phyloP scores from a whole-genome alignment of 2,797 vertebrate species.

The Etheostoma nigrum region DNA sequence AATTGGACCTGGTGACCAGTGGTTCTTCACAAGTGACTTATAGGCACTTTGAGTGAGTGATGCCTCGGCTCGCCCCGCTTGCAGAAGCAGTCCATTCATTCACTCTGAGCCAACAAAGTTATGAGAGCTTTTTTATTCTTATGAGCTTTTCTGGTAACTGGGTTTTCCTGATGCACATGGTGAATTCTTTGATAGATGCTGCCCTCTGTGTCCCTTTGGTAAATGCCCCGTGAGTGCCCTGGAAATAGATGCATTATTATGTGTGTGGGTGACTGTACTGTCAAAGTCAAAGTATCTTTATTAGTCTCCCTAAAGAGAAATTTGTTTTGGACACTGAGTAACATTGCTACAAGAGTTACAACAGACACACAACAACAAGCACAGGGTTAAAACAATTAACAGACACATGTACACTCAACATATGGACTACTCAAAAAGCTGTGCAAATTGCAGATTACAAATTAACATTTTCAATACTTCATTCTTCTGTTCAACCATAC shows the following conservation, averaged over 20 bases:
- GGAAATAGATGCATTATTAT: constrained; percentile 80
- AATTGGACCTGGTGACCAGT: constrained; percentile 78
- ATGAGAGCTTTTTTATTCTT: constrained; percentile 83
- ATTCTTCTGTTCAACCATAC: too few relatives aligned
- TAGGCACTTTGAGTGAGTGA: constrained; percentile 82
- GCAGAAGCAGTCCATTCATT: constrained; percentile 75
- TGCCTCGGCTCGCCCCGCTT: constrained; percentile 56
- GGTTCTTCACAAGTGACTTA: constrained; percentile 80
- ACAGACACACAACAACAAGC: too few relatives aligned
- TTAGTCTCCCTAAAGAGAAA: too few relatives aligned
- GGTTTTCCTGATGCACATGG: constrained; percentile 78
- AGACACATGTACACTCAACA: too few relatives aligned
- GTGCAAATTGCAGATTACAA: too few relatives aligned
- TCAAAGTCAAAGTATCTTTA: too few relatives aligned
- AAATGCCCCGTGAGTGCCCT: constrained; percentile 74
- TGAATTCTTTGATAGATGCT: constrained; percentile 83
- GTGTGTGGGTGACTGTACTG: constrained; percentile 66
- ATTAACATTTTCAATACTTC: too few relatives aligned
- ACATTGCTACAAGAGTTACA: too few relatives aligned
- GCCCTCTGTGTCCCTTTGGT: constrained; percentile 77
- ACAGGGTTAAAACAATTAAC: too few relatives aligned
- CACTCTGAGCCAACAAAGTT: constrained; percentile 77
- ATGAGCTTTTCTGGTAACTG: constrained; percentile 81
- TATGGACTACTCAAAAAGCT: too few relatives aligned
- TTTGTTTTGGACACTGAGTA: too few relatives aligned